Base-by-base conservation (phyloP, 2,888 invertebrate genomes). In the Elmis aenea region DNA sequence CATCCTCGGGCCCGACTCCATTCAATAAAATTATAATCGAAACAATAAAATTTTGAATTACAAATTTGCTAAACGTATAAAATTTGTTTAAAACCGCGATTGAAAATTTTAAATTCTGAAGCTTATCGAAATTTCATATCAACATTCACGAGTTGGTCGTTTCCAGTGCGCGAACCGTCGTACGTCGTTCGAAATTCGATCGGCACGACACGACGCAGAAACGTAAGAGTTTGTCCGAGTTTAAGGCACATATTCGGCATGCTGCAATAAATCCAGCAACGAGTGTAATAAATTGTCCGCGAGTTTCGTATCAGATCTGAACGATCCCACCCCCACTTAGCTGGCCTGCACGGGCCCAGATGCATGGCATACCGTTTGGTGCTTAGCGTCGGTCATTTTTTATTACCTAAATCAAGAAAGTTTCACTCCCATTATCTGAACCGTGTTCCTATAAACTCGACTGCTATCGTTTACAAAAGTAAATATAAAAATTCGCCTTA, bases 11-110 rank as follows among this genome's bases (percentile, higher is more conserved):
- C n/a, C n/a, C 42, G 40, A 28, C 59, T 58, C 41, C 38, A 38
- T 35, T 54, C 56, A 54, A 57, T 57, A 59, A 57, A 57, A 59
- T 54, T 49, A 59, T 59, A 63, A 59, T 59, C 58, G 59, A 58
- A 53, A 64, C 65, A 66, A 65, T 65, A 65, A 66, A 59, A 58
- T 59, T 66, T 64, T 60, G 64, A 62, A 64, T 65, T 64, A 64
- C 64, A 65, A 65, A 65, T 66, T 64, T 55, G 55, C 51, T 51
- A 58, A 57, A 56, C 55, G 57, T 55, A 58, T 57, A 57, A 63
- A 64, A 64, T 59, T 61, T 60, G 58, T 61, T 61, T 60, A 61
- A 61, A 62, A 61, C 60, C 58, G 58, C 61, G 58, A 58, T 58
- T 54, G 57, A 56, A 61, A 63, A 61, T 59, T 63, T 62, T 56